Percentiles rank a stretch among this genome's conserved stretches.
phyloP scores from a whole-genome alignment of 2,113 vertebrate species.

The Monarcha castaneiventris region DNA sequence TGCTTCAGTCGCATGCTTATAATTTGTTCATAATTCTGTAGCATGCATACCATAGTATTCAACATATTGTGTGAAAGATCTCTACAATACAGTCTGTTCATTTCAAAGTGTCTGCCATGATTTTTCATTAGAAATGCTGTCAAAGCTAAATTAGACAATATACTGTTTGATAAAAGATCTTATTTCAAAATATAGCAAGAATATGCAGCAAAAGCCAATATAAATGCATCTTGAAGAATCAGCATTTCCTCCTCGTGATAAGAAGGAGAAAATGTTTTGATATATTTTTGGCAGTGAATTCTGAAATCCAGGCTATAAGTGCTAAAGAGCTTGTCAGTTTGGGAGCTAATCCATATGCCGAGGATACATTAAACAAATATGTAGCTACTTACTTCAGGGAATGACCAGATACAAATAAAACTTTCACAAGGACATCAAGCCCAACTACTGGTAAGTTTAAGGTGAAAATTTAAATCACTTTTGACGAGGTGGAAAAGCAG shows the following conservation, averaged over 20 bases:
- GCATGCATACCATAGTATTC: background rate
- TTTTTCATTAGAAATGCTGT: conserved; percentile 9
- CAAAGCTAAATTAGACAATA: conserved; percentile 17
- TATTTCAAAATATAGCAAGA: conserved; percentile 6
- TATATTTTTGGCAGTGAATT: conserved; percentile 42
- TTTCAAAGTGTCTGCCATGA: background rate
- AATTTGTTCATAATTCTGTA: background rate
- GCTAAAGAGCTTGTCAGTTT: conserved; percentile 46
- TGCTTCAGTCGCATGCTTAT: background rate
- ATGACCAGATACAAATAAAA: conserved; percentile 32
- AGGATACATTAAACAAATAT: conserved; percentile 43
- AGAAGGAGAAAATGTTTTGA: conserved; percentile 48
- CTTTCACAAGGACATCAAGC: background rate
- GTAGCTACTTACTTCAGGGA: background rate
- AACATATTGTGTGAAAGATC: conserved; percentile 4
- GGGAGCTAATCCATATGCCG: conserved; percentile 32
- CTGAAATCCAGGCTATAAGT: conserved; percentile 19
- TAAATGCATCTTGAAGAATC: conserved; percentile 10
- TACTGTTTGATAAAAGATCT: background rate
- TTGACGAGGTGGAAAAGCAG: conserved; percentile 34
- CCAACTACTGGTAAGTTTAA: background rate
- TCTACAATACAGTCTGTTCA: background rate
- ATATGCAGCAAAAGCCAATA: background rate
- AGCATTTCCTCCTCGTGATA: background rate
- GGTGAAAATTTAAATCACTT: conserved; percentile 33